phyloP scores from a whole-genome alignment of 2,797 vertebrate species.

The Gymnopithys bicolor region DNA sequence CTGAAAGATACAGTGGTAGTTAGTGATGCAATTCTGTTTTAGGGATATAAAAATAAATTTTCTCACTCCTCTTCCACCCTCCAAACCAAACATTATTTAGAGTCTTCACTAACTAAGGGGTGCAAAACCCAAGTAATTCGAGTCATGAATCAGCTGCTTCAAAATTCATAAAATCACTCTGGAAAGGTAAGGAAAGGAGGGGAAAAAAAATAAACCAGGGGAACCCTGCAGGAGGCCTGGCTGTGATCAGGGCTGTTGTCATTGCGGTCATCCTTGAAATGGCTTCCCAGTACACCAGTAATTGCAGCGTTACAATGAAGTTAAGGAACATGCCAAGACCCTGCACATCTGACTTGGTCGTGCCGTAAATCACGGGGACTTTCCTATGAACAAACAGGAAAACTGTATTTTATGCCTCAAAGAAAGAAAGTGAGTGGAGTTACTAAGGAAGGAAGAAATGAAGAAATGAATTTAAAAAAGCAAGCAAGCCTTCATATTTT shows the following conservation, averaged over 20 bases:
- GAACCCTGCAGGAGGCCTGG: not conserved
- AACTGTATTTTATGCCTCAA: not conserved
- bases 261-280: constrained; percentile 27
- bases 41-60: not conserved
- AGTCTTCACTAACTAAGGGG: not conserved
- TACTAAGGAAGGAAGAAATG: not conserved
- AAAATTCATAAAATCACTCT: not conserved
- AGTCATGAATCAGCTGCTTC: not conserved
- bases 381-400: not conserved
- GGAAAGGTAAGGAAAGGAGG: not conserved
- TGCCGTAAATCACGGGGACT: not conserved
- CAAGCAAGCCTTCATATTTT: not conserved
- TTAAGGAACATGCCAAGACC: not conserved
- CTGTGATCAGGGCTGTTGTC: not conserved
- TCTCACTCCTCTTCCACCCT: not conserved
- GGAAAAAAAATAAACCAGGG: not conserved
- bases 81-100: not conserved
- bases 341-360: not conserved
- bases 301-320: not conserved
- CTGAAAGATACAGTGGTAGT: not conserved
- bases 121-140: not conserved
- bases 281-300: not conserved
- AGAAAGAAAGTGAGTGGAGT: not conserved
- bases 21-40: not conserved
- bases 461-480: not conserved